Base-by-base conservation (phyloP, 2,888 invertebrate genomes). In the Arge pagana region DNA sequence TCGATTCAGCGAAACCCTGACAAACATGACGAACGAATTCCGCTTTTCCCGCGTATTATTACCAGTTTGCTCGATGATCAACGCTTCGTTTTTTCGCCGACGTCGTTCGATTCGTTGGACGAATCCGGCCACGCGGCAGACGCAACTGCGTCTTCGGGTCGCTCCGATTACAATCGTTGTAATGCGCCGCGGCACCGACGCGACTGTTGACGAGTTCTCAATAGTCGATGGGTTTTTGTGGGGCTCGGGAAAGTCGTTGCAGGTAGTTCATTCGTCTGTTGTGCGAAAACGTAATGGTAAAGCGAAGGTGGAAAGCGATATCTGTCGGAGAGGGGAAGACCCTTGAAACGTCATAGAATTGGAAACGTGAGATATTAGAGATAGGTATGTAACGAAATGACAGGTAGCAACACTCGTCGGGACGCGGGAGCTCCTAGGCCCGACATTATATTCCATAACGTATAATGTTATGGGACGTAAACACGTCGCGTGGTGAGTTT, bases 351-450 rank as follows among this genome's bases (percentile, higher is more conserved):
- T 42, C 48, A 40, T 57, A 56, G 57, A 66, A 70, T 66, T 64
- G 63, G 72, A 71, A 70, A 72, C 61, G 64, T 63, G 70, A 72
- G 66, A 68, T 63, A 65, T 60, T 56, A 61, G 52, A 56, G 56
- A 57, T 4, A 7, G 3, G 33, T 3, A 33, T 8, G 3, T 13
- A 11, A 56, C 60, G 53, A 68, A 61, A 50, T 64, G 62, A 71
- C 72, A 74, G 73, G 73, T 73, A 74, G 67, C 70, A 69, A 73
- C 70, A 73, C 74, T 71, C 62, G 57, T 51, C 41, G 56, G 61
- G 23, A 31, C 35, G 16, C 10, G 23, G 30, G 31, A 30, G 11
- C 18, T 31, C n/a, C n/a, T n/a, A n/a, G n/a, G n/a, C n/a, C n/a
- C n/a, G n/a, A n/a, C n/a, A n/a, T n/a, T n/a, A n/a, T n/a, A n/a